Evolutionary conservation across 2,888 invertebrate genomes (phyloP).

Genomic region (Lacanobia wlatinum): DNA sequence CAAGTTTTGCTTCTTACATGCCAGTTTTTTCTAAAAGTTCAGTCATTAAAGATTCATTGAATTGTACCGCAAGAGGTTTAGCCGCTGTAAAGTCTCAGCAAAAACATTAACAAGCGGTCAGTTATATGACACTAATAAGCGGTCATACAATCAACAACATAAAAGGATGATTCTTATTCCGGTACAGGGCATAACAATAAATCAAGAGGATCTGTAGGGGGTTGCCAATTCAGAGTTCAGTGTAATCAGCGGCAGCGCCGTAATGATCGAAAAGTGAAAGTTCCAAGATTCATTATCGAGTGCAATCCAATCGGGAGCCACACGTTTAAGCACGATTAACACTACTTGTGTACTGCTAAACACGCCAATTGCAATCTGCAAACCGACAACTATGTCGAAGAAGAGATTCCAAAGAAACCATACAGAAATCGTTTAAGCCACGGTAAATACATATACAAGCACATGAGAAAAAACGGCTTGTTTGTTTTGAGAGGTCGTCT

Average conservation of each 20-base stretch:
- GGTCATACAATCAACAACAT: slow-evolving; percentile 62
- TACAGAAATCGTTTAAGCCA: slow-evolving; percentile 61
- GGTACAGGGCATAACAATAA: slow-evolving; percentile 55
- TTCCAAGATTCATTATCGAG: slow-evolving; percentile 81
- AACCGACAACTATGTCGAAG: slow-evolving; percentile 47
- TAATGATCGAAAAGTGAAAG: slow-evolving; percentile 88
- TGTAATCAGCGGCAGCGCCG: slow-evolving; percentile 69
- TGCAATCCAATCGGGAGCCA: slow-evolving; percentile 81
- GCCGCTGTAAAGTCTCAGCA: slow-evolving; percentile 19
- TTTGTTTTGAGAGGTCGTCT: slow-evolving; percentile 84
- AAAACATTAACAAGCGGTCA: slow-evolving; percentile 54
- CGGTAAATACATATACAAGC: slow-evolving; percentile 69
- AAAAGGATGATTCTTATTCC: slow-evolving; percentile 60
- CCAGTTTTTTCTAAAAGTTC: slow-evolving; percentile 17
- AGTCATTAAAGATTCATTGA: slow-evolving; percentile 16
- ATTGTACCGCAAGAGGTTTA: slow-evolving; percentile 17
- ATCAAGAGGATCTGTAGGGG: slow-evolving; percentile 69
- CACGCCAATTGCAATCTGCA: slow-evolving; percentile 70
- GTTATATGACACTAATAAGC: slow-evolving; percentile 64
- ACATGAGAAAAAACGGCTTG: slow-evolving; percentile 76
- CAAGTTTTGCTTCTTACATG: slow-evolving; percentile 11
- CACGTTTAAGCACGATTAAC: slow-evolving; percentile 83
- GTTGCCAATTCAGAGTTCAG: slow-evolving; percentile 68
- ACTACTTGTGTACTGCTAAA: slow-evolving; percentile 68
- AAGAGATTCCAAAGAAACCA: slow-evolving; percentile 50